A percentile compares a stretch with the other conserved stretches of the same genome.
Conservation (phyloP, 2,888 invertebrate genomes). For the Lithophane semibrunnea region DNA sequence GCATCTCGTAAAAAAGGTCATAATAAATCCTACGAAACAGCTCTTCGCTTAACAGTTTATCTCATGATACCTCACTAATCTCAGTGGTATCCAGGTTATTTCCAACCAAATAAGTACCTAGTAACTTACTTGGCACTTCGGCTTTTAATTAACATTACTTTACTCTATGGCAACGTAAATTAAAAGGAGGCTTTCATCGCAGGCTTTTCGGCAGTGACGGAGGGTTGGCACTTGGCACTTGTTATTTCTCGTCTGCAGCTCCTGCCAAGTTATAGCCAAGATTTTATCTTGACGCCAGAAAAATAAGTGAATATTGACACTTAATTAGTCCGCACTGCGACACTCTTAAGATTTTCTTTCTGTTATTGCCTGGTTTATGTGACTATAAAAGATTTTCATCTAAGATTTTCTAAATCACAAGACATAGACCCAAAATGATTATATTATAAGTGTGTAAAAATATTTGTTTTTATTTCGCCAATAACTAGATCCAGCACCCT, state of each 20-base stretch:
- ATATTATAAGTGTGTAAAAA: neutral
- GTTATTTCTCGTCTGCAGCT: slow-evolving; percentile 19
- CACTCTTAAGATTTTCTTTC: neutral
- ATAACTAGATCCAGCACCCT: neutral
- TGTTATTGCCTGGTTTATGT: neutral
- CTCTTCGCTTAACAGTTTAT: neutral
- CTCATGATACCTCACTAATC: neutral
- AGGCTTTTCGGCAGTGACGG: slow-evolving; percentile 30
- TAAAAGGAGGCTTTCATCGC: slow-evolving; percentile 29
- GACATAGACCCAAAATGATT: neutral
- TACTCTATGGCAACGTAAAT: slow-evolving; percentile 14
- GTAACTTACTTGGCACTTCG: slow-evolving; percentile 2
- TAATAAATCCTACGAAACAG: neutral
- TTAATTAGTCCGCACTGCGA: slow-evolving; percentile 55
- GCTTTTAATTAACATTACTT: slow-evolving; percentile 28
- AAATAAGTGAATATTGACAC: slow-evolving; percentile 45
- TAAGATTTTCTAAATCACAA: neutral
- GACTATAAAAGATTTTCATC: neutral
- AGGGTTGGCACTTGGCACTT: slow-evolving; percentile 33
- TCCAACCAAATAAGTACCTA: neutral
- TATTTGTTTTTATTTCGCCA: neutral
- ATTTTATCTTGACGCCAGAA: slow-evolving; percentile 14
- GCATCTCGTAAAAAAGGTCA: neutral
- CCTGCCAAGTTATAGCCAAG: slow-evolving; percentile 23
- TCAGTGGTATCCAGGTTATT: neutral